A percentile compares a stretch with the other conserved stretches of the same genome.
Evolutionary conservation across 2,113 vertebrate species (phyloP).

Genomic region (Micronycteris hirsuta): DNA sequence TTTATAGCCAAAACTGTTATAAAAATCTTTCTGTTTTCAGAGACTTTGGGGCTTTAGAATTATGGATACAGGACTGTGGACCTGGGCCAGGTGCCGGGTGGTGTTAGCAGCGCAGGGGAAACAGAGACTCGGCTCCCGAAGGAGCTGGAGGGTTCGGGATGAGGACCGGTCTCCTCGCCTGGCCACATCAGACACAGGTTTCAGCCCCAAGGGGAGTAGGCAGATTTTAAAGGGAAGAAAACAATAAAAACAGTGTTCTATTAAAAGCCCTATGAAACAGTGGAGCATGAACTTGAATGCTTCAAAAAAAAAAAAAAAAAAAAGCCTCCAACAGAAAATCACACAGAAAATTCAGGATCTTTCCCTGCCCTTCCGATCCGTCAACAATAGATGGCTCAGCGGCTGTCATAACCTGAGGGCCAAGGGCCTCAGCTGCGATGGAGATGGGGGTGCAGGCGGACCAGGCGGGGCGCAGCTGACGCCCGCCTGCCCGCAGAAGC

Average conservation of each 20-base stretch:
- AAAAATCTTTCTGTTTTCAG: neutral
- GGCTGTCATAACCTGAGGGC: neutral
- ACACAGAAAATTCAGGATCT: neutral
- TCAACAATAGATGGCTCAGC: neutral
- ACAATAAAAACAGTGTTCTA: neutral
- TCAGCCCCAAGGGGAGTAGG: neutral
- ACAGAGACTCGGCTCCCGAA: neutral
- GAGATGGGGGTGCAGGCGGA: neutral
- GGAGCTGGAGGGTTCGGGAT: neutral
- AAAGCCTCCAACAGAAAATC: neutral
- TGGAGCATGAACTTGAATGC: neutral
- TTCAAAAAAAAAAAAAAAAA: neutral
- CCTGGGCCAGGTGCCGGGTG: neutral
- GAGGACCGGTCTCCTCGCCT: fast-evolving
- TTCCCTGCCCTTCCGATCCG: fast-evolving
- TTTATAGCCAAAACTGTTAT: neutral
- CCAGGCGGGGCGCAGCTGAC: neutral
- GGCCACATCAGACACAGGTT: neutral
- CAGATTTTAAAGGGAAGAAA: neutral
- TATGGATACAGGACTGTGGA: neutral
- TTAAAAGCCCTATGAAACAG: neutral
- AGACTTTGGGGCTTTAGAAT: neutral
- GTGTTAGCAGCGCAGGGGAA: neutral
- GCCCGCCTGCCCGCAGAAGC: fast-evolving
- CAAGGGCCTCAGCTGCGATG: neutral